Evolutionary conservation across 2,888 invertebrate genomes (phyloP), one percentile per base, ranked within the genome.

Genomic region (Patella depressa): DNA sequence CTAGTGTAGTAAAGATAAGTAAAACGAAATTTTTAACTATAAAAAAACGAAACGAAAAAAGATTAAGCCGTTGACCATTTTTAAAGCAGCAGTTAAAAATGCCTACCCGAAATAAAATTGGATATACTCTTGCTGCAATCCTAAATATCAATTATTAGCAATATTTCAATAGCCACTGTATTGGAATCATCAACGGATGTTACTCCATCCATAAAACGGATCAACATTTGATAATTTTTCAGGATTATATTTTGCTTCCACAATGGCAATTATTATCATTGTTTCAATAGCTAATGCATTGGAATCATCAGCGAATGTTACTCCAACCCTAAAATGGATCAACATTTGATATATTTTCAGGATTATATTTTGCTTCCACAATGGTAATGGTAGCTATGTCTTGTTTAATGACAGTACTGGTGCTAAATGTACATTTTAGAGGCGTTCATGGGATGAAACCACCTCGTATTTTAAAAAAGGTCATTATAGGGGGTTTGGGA

Each of bases 331-430:
- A n/a, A 45, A 12, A 15, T 17, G 14, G 24, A 59, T n/a, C 55
- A 12, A 29, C 12, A 53, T 72, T 45, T 72, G 71, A 59, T 72
- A 74, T 19, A 70, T 45, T 80, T 79, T 15, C 82, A 84, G 84
- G 82, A 29, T 5, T 82, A 53, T 84, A 82, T 71, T 82, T 83
- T 71, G 78, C 80, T 1, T 73, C 81, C 15, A 79, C 82, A 12
- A 80, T 84, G 79, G 69, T 80, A 7, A 73, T 84, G 73, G 82
- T 84, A 3, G 80, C 80, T 5, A 24, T 84, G 7, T 84, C 84
- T 1, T 81, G 81, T 55, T 57, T 82, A 12, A 76, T 82, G 55
- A 84, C 82, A 2, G 84, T 84, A 12, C 55, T 81, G 53, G 84
- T 84, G 3, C 71, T 84, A 19, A 84, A 84, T 69, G 72, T 83